These are phyloP conservation scores for Gymnodraco acuticeps DNA, from an alignment of 2,797 vertebrate species.

Conservation along the genomic window DNA sequence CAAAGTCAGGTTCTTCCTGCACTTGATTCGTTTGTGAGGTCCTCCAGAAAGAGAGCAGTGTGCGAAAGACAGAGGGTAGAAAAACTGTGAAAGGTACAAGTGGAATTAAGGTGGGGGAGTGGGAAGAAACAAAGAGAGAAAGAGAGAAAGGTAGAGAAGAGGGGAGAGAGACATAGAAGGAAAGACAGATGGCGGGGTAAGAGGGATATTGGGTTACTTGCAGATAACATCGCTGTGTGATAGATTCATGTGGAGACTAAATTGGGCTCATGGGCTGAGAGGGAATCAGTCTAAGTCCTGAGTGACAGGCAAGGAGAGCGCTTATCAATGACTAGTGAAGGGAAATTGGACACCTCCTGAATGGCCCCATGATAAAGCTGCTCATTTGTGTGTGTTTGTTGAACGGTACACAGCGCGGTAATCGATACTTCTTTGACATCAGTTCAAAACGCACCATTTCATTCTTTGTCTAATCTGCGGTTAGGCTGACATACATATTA, in stretches of 20 bases:
- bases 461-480: conserved; percentile 55
- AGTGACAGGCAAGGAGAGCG: conserved; percentile 69
- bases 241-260: conserved; percentile 77
- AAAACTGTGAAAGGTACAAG: conserved; percentile 24
- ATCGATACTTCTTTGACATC: conserved; percentile 71
- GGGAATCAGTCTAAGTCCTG: conserved; percentile 75
- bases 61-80: conserved; percentile 34
- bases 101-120: conserved; percentile 19
- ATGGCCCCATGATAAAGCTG: conserved; percentile 72
- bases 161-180: conserved; percentile 27
- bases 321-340: conserved; percentile 73
- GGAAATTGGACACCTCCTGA: conserved; percentile 72
- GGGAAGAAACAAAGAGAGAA: conserved; percentile 19
- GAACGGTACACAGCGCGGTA: conserved; percentile 19
- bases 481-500: conserved; percentile 54
- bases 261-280: conserved; percentile 77
- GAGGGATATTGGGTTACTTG: conserved; percentile 63
- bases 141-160: conserved; percentile 17
- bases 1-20: conserved; percentile 73
- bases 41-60: conserved; percentile 42
- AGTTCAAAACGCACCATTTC: conserved; percentile 53
- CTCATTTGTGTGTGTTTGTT: conserved; percentile 68
- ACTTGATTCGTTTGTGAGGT: conserved; percentile 80
- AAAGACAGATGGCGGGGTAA: conserved; percentile 64
- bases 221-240: conserved; percentile 75